Percentiles rank a stretch among this genome's conserved stretches.
phyloP scores from a whole-genome alignment of 1,140 invertebrate species.

The Pseudachorutes palmiensis region DNA sequence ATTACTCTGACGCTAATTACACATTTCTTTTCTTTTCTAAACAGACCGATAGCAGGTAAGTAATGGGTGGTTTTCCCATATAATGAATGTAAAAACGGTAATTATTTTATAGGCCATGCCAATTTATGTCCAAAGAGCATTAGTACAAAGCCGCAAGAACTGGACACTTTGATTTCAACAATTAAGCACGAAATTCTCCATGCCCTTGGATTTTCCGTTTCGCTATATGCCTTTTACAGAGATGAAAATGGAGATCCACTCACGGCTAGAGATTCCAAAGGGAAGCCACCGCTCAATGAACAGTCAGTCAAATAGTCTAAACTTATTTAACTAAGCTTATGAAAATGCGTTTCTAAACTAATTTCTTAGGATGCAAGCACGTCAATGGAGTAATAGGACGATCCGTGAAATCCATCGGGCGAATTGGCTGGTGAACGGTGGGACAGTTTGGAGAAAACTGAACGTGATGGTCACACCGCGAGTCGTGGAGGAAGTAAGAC shows the following conservation, averaged over 20 bases:
- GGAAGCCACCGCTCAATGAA: conserved; percentile 79
- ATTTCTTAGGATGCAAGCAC: conserved; percentile 63
- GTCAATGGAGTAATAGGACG: conserved; percentile 87
- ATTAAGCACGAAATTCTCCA: conserved; percentile 99
- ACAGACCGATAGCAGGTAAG: conserved; percentile 68
- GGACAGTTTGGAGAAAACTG: conserved; percentile 62
- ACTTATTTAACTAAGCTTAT: no score
- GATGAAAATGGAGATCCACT: conserved; percentile 77
- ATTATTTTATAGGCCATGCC: conserved; percentile 70
- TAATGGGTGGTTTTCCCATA: neutral
- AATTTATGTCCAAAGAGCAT: conserved; percentile 95
- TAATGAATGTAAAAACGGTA: no score
- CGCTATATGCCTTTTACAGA: conserved; percentile 86
- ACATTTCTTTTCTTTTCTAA: conserved; percentile 6
- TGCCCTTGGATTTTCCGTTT: conserved; percentile 90
- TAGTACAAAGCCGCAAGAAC: conserved; percentile 82
- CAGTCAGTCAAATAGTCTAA: conserved; percentile 55
- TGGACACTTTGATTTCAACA: conserved; percentile 86
- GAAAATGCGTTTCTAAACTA: neutral
- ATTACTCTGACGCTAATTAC: no score
- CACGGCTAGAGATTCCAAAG: conserved; percentile 70
- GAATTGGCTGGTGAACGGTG: conserved; percentile 76
- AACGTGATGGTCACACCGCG: conserved; percentile 89
- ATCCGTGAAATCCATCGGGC: conserved; percentile 68
- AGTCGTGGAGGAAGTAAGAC: conserved; percentile 72